These are phyloP conservation scores for Camptogramma bilineatum DNA, from an alignment of 2,888 invertebrate genomes.

Conservation along the genomic window DNA sequence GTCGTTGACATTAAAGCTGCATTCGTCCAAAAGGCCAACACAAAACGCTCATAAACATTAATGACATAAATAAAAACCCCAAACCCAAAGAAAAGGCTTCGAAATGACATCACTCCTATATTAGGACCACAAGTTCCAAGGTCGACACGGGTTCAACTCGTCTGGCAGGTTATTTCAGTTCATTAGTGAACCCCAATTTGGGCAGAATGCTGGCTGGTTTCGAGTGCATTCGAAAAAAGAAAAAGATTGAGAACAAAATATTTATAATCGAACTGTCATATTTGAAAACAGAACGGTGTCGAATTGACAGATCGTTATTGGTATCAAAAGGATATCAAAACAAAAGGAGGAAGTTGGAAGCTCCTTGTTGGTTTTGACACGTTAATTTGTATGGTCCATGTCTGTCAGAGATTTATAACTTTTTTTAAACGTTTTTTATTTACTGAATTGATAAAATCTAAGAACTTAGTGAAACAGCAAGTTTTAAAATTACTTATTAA, in stretches of 20 bases:
- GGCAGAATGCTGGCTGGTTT: constrained; percentile 27
- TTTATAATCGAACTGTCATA: constrained; percentile 45
- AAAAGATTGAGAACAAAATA: constrained; percentile 32
- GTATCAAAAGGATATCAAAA: constrained; percentile 38
- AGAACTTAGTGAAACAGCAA: too few species aligned
- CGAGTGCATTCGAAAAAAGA: constrained; percentile 26
- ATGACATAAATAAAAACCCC: constrained; percentile 30
- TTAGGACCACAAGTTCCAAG: constrained; percentile 46
- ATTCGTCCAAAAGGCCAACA: constrained; percentile 20
- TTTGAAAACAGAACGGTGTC: constrained; percentile 42
- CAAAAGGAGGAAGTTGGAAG: constrained; percentile 33
- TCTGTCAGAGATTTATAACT: not conserved
- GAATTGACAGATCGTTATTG: constrained; percentile 42
- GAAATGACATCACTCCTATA: constrained; percentile 47
- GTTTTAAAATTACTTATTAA: too few species aligned
- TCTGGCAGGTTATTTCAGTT: constrained; percentile 48
- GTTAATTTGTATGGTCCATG: constrained; percentile 10
- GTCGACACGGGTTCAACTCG: constrained; percentile 41
- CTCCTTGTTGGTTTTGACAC: constrained; percentile 30
- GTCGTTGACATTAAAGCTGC: constrained; percentile 36
- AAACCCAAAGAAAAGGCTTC: constrained; percentile 30
- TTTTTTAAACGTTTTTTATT: not conserved
- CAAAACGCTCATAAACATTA: constrained; percentile 38
- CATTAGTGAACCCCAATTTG: constrained; percentile 50
- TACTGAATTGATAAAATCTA: too few species aligned